These are phyloP conservation scores for Agriopis leucophaearia DNA, from an alignment of 2,888 invertebrate genomes.

Conservation along the genomic window DNA sequence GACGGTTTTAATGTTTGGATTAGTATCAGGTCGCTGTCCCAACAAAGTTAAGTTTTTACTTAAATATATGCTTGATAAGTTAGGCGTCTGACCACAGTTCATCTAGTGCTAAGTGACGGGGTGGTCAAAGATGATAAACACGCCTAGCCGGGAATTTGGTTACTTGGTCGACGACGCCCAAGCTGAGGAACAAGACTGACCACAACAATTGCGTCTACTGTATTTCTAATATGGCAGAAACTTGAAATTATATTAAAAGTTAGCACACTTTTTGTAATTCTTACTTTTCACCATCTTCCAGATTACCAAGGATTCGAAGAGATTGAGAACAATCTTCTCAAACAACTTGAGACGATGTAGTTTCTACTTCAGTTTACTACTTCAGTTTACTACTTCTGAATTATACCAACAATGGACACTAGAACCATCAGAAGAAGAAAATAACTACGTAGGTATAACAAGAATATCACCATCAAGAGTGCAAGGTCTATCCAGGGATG, in stretches of 20 bases:
- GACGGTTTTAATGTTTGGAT: no score
- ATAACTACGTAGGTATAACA: background rate
- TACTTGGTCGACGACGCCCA: background rate
- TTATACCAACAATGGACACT: background rate
- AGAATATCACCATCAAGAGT: background rate
- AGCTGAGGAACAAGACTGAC: background rate
- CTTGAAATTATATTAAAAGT: background rate
- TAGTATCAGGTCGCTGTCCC: no score
- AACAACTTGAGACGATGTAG: conserved; percentile 66
- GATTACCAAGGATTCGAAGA: conserved; percentile 16
- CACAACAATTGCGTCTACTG: background rate
- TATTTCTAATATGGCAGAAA: background rate
- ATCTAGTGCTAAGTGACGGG: no score
- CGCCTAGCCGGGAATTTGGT: no score
- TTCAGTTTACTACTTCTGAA: background rate
- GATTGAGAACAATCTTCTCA: conserved; percentile 62
- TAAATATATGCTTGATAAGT: no score
- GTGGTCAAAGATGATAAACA: no score
- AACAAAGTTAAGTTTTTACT: no score
- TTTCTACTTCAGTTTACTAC: conserved; percentile 33
- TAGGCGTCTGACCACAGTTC: no score
- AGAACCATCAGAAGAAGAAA: background rate
- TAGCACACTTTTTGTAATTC: background rate
- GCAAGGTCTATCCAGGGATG: conserved; percentile 24
- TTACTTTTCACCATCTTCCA: conserved; percentile 25